These are phyloP conservation scores for Cyprinodon tularosa DNA, from an alignment of 2,113 vertebrate genomes.

Conservation along the genomic window DNA sequence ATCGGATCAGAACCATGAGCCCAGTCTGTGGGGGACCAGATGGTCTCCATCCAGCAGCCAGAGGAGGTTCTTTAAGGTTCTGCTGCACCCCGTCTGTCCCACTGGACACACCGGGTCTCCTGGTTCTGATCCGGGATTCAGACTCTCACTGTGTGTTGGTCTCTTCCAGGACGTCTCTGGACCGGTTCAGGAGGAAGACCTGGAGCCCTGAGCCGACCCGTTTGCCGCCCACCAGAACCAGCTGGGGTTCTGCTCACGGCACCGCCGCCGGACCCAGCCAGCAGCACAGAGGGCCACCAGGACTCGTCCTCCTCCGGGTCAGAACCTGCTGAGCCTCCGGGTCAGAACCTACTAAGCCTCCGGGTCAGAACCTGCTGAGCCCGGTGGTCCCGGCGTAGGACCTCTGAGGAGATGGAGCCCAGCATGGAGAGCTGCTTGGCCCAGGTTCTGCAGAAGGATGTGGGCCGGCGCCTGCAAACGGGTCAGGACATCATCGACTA, in stretches of 20 bases:
- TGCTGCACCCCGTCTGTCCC: no score
- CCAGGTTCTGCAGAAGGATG: slow-evolving; percentile 95
- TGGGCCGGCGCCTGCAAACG: slow-evolving; percentile 93
- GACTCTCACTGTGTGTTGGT: neutral
- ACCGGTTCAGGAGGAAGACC: slow-evolving; percentile 65
- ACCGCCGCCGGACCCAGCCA: slow-evolving; percentile 76
- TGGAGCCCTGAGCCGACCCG: slow-evolving; percentile 84
- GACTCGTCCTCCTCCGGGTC: slow-evolving; percentile 60
- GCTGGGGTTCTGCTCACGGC: slow-evolving; percentile 87
- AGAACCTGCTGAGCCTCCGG: slow-evolving; percentile 60
- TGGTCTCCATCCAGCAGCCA: no score
- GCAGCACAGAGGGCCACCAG: slow-evolving; percentile 69
- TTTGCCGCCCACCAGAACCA: slow-evolving; percentile 56
- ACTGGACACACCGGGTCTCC: no score
- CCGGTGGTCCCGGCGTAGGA: no score
- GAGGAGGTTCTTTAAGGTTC: no score
- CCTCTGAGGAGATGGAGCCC: slow-evolving; percentile 86
- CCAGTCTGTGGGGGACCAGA: no score
- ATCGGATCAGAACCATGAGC: no score
- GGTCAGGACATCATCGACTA: slow-evolving; percentile 96
- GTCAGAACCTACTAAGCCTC: slow-evolving; percentile 62
- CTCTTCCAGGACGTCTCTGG: slow-evolving; percentile 52
- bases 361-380: slow-evolving; percentile 54
- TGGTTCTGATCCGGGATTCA: no score
- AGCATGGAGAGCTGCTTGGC: slow-evolving; percentile 93